Conservation (phyloP, 2,888 invertebrate genomes). For the Euplexia lucipara region DNA sequence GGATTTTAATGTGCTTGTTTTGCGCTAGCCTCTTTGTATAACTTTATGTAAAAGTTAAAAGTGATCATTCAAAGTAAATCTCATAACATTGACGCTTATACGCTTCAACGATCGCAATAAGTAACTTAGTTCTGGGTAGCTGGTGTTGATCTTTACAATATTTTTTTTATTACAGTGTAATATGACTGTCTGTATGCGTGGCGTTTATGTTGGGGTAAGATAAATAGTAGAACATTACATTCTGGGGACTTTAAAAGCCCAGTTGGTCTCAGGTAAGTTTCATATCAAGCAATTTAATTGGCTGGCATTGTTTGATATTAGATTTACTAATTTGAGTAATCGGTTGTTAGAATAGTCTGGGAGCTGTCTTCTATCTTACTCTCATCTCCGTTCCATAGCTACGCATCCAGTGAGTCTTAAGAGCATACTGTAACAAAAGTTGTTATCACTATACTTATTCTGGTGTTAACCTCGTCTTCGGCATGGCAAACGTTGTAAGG, state of each 20-base stretch:
- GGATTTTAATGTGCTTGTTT: no score
- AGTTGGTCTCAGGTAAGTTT: neutral
- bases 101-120: neutral
- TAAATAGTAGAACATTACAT: no score
- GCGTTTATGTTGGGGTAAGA: neutral
- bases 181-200: conserved; percentile 11
- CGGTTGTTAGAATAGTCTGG: neutral
- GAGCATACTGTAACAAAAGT: conserved; percentile 12
- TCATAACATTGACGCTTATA: conserved; percentile 13
- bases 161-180: conserved; percentile 12
- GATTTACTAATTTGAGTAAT: no score
- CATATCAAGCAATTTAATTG: conserved; percentile 23
- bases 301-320: conserved; percentile 29
- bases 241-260: no score
- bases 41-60: no score
- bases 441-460: conserved; percentile 21
- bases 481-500: neutral
- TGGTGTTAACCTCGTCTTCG: conserved; percentile 18
- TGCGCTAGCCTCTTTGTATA: no score
- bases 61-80: neutral
- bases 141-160: conserved; percentile 18
- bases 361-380: neutral
- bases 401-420: neutral
- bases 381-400: neutral
- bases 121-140: conserved; percentile 14